Evolutionary conservation across 92 coral and sea anemone species (phyloP), one percentile per base, ranked within the genome.

Genomic region (Actinostola sp.): DNA sequence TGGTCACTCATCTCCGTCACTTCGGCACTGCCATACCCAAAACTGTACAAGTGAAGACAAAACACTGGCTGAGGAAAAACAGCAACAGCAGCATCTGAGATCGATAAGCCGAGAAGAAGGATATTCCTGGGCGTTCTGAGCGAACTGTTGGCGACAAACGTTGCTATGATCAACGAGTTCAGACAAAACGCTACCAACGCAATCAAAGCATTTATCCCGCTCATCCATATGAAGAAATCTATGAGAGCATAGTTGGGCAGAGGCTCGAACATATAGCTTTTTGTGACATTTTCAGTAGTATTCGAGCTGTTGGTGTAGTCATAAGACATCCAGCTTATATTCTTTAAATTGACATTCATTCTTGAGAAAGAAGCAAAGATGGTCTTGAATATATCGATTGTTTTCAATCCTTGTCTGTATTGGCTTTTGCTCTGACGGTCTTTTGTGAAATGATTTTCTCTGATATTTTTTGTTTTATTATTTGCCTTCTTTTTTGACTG

Each of bases 51-150:
- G 31, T 64, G 70, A 2, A 64, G 1, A 24, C 70, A 36, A 34
- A 64, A 64, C 10, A 25, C 14, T n/a, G 70, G 70, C 51, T 64
- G 51, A n/a, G 31, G 51, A 6, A 41, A 35, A 6, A 42, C 2
- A 23, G 46, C 70, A 2, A 43, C 36, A 2, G 19, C 45, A 9
- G 48, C 16, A 34, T 64, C 70, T 19, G 70, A 64, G 28, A 64
- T 64, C 33, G 88, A 82, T 28, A 79, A 50, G 46, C 86, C 77
- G 17, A 80, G 51, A 27, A 85, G 49, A 0, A 85, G 39, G 8
- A 85, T 9, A 56, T 85, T 80, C 54, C 78, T 35, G 34, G 78
- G 75, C 24, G 70, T 67, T 23, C 75, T 24, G 28, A 85, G 75
- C 16, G 88, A 85, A 12, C 76, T 74, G 55, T 71, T 81, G 46